A percentile compares a stretch with the other conserved stretches of the same genome.
Conservation (phyloP, 1,140 invertebrate species). For the Zeugodacus cucurbitae region DNA sequence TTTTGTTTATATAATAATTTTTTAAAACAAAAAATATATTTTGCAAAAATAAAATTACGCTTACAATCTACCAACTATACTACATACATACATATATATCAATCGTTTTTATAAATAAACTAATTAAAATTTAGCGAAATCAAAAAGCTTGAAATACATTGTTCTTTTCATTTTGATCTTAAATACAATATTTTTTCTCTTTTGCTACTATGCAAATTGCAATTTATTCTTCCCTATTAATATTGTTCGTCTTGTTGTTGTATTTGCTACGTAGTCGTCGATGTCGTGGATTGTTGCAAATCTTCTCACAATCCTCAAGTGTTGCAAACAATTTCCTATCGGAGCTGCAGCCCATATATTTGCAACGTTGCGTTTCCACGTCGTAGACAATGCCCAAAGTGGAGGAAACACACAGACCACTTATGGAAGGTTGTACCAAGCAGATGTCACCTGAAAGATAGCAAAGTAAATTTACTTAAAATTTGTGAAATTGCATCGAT, state of each 20-base stretch:
- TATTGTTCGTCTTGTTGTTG: slow-evolving; percentile 22
- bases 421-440: slow-evolving; percentile 53
- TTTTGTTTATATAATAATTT: neutral
- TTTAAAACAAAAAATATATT: neutral
- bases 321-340: slow-evolving; percentile 51
- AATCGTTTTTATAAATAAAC: neutral
- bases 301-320: slow-evolving; percentile 59
- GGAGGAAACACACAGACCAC: slow-evolving; percentile 50
- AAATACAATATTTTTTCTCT: neutral
- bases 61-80: neutral
- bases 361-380: slow-evolving; percentile 56
- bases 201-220: neutral
- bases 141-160: neutral
- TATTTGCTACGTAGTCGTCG: slow-evolving; percentile 38
- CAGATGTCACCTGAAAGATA: slow-evolving; percentile 53
- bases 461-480: neutral
- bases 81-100: neutral
- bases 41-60: neutral
- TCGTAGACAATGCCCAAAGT: slow-evolving; percentile 60
- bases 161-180: neutral
- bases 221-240: neutral
- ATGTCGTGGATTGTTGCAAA: slow-evolving; percentile 59
- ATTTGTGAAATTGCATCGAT: no score
- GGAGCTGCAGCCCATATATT: slow-evolving; percentile 54
- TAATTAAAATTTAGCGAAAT: neutral